Percentiles rank a stretch among this genome's conserved stretches.
phyloP scores from a whole-genome alignment of 2,113 vertebrate species.

The Cyanoramphus novaezelandiae region DNA sequence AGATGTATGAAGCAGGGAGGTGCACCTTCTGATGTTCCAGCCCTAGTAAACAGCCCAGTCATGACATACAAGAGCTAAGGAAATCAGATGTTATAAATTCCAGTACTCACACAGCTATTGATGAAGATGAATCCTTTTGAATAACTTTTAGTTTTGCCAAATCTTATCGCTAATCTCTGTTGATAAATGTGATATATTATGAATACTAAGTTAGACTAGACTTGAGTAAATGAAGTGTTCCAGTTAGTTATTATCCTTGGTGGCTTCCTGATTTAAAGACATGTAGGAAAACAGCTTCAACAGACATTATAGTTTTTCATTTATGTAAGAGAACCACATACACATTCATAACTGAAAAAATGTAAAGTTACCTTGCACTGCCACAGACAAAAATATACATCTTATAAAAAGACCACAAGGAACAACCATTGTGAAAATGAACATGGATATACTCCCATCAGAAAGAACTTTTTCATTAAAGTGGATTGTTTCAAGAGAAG shows the following conservation, averaged over 20 bases:
- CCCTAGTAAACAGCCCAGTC: background rate
- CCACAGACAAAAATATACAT: background rate
- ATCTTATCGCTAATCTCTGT: background rate
- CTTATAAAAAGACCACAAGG: background rate
- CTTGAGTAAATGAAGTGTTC: background rate
- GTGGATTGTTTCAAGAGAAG: background rate
- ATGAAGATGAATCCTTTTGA: background rate
- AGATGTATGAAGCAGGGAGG: background rate
- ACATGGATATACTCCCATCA: background rate
- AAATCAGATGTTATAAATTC: background rate
- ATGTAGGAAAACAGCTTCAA: background rate
- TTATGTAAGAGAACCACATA: background rate
- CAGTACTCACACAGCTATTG: background rate
- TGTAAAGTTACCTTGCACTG: background rate
- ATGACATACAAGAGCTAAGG: background rate
- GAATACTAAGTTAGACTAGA: background rate
- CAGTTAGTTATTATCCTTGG: background rate
- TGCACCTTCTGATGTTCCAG: background rate
- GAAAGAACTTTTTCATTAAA: background rate
- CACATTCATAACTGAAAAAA: background rate
- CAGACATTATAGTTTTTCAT: background rate
- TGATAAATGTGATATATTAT: background rate
- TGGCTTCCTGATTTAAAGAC: background rate
- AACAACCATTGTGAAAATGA: background rate
- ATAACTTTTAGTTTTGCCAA: background rate